Conservation (phyloP, 1,140 invertebrate species). For the Drosophila arawakana region DNA sequence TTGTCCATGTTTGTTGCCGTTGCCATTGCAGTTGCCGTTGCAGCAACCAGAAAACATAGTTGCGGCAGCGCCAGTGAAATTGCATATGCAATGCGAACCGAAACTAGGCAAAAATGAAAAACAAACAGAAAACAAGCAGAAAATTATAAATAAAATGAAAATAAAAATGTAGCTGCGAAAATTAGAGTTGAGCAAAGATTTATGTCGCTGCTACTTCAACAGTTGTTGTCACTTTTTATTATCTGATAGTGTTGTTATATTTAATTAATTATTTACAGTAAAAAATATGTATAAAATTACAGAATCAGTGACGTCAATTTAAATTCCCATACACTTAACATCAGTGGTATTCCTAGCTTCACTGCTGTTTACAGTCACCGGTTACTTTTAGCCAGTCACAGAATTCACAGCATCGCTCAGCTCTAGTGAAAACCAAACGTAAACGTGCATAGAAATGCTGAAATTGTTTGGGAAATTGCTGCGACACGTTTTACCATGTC, state of each 20-base stretch:
- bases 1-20: slow-evolving; percentile 40
- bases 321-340: too few species aligned
- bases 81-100: slow-evolving; percentile 65
- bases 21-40: slow-evolving; percentile 18
- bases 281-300: too few species aligned
- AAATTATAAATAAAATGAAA: slow-evolving; percentile 5
- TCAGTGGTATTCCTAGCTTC: too few species aligned
- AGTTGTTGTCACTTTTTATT: too few species aligned
- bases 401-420: too few species aligned
- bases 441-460: slow-evolving; percentile 62
- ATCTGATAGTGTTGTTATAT: too few species aligned
- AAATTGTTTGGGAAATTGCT: slow-evolving; percentile 75
- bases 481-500: slow-evolving; percentile 74
- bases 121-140: slow-evolving; percentile 18
- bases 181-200: background rate
- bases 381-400: too few species aligned
- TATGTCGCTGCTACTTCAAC: too few species aligned
- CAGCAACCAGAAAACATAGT: slow-evolving; percentile 33
- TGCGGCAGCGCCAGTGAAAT: slow-evolving; percentile 50
- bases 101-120: slow-evolving; percentile 53
- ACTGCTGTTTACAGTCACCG: too few species aligned
- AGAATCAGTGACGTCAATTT: too few species aligned
- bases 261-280: too few species aligned
- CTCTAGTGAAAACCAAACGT: too few species aligned
- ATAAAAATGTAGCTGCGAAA: slow-evolving; percentile 40